Evolutionary conservation across 2,888 invertebrate genomes (phyloP).

Genomic region (Embidobia sp.): DNA sequence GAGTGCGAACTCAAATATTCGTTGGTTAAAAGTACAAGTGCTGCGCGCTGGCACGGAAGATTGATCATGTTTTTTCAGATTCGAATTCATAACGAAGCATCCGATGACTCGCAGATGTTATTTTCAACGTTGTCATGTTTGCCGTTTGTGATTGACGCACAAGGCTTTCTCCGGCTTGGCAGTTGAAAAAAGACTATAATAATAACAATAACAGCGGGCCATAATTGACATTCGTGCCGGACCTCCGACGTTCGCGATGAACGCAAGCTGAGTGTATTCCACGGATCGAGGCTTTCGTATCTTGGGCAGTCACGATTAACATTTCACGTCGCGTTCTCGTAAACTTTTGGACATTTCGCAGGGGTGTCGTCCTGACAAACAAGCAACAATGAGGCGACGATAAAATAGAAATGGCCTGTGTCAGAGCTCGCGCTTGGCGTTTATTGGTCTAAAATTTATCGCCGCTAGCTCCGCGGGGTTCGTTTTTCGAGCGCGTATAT

Average conservation of each 20-base stretch:
- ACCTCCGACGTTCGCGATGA: background rate
- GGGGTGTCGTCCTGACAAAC: constrained; percentile 4
- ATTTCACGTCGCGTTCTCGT: background rate
- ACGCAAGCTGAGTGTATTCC: too few relatives aligned
- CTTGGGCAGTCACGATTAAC: too few relatives aligned
- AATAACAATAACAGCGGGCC: constrained; percentile 1
- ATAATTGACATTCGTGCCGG: background rate
- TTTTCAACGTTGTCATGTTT: constrained; percentile 57
- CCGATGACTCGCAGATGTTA: constrained; percentile 60
- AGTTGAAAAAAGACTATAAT: constrained; percentile 21
- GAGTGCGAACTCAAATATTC: constrained; percentile 17
- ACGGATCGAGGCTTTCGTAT: too few relatives aligned
- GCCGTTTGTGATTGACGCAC: constrained; percentile 49
- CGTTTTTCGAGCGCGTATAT: constrained; percentile 29
- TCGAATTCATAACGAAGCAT: constrained; percentile 42
- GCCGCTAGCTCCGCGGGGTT: constrained; percentile 14
- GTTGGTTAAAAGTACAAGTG: constrained; percentile 21
- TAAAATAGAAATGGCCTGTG: constrained; percentile 35
- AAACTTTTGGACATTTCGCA: constrained; percentile 11
- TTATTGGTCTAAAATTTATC: constrained; percentile 57
- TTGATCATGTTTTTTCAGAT: constrained; percentile 54
- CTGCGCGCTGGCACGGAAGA: constrained; percentile 28
- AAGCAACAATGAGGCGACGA: constrained; percentile 20
- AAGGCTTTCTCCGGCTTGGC: constrained; percentile 9
- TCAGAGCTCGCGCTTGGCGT: constrained; percentile 34